Evolutionary conservation across 2,888 invertebrate genomes (phyloP).

Genomic region (Rosalia funebris): DNA sequence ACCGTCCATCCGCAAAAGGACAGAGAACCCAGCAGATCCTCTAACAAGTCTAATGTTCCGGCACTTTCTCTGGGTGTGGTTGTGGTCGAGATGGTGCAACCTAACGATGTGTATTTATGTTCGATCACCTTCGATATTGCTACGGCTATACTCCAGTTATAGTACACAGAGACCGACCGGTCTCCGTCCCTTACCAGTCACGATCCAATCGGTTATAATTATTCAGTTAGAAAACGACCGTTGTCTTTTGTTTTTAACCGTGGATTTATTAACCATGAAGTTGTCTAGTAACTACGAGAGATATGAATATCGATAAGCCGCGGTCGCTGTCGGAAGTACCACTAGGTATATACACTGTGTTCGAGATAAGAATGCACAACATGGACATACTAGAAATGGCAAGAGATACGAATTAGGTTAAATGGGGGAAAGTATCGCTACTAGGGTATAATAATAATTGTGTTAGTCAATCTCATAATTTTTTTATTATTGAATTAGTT

Average conservation of each 20-base stretch:
- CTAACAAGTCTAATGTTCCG: conserved; percentile 23
- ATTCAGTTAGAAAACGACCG: conserved; percentile 34
- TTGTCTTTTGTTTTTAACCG: conserved; percentile 28
- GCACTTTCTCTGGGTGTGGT: conserved; percentile 42
- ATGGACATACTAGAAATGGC: too few species aligned
- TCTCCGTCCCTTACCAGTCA: conserved; percentile 34
- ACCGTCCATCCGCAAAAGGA: conserved; percentile 3
- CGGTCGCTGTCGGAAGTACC: too few species aligned
- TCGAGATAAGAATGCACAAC: too few species aligned
- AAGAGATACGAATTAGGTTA: too few species aligned
- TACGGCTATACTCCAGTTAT: conserved; percentile 23
- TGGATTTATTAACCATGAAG: conserved; percentile 34
- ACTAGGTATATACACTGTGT: too few species aligned
- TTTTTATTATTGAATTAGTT: too few species aligned
- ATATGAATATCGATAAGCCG: too few species aligned
- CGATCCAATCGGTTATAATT: conserved; percentile 31
- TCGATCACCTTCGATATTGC: conserved; percentile 36
- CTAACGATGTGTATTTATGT: conserved; percentile 38
- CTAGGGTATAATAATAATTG: too few species aligned
- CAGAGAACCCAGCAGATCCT: conserved; percentile 8
- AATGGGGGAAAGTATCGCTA: too few species aligned
- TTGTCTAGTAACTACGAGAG: conserved; percentile 1
- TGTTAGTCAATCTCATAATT: too few species aligned
- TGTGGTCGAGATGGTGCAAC: conserved; percentile 34
- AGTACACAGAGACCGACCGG: conserved; percentile 31